Evolutionary conservation across 2,888 invertebrate species (phyloP).

Genomic region (Lasioglossum leucozonium): DNA sequence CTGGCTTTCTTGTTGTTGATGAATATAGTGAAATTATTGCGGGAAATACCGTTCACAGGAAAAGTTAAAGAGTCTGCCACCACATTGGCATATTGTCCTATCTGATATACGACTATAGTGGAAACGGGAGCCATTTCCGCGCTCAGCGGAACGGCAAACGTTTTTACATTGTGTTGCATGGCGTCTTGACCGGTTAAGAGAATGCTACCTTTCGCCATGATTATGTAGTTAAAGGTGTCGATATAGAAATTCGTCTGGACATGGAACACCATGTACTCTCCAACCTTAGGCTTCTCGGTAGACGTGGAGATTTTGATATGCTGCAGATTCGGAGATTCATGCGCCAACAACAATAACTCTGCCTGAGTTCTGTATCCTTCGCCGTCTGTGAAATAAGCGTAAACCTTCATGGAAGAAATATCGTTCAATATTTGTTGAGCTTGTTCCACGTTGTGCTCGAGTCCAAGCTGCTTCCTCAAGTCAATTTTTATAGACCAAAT

Average conservation of each 20-base stretch:
- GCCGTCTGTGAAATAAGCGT: slow-evolving; percentile 89
- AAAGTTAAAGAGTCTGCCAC: slow-evolving; percentile 97
- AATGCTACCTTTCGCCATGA: slow-evolving; percentile 97
- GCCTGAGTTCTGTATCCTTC: slow-evolving; percentile 88
- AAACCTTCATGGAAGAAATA: slow-evolving; percentile 88
- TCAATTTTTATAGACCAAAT: slow-evolving; percentile 94
- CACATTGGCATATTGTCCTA: slow-evolving; percentile 92
- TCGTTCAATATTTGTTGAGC: slow-evolving; percentile 88
- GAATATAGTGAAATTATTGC: slow-evolving; percentile 94
- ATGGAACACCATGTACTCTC: slow-evolving; percentile 97
- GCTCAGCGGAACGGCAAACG: slow-evolving; percentile 92
- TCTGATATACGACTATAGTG: slow-evolving; percentile 95
- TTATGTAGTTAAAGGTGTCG: slow-evolving; percentile 94
- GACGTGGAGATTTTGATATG: slow-evolving; percentile 95
- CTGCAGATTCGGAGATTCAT: slow-evolving; percentile 92
- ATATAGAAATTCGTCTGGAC: slow-evolving; percentile 96
- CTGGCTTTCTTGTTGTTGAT: slow-evolving; percentile 97
- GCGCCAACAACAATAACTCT: slow-evolving; percentile 90
- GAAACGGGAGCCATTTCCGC: slow-evolving; percentile 97
- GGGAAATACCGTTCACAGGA: slow-evolving; percentile 97
- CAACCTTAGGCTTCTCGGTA: slow-evolving; percentile 93
- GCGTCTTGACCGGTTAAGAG: slow-evolving; percentile 93
- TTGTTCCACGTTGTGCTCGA: slow-evolving; percentile 86
- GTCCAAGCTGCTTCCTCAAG: slow-evolving; percentile 88
- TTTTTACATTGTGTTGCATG: slow-evolving; percentile 91